Evolutionary conservation across 2,888 invertebrate genomes (phyloP), one percentile per base, ranked within the genome.

Genomic region (Acanthosepion lycidas): DNA sequence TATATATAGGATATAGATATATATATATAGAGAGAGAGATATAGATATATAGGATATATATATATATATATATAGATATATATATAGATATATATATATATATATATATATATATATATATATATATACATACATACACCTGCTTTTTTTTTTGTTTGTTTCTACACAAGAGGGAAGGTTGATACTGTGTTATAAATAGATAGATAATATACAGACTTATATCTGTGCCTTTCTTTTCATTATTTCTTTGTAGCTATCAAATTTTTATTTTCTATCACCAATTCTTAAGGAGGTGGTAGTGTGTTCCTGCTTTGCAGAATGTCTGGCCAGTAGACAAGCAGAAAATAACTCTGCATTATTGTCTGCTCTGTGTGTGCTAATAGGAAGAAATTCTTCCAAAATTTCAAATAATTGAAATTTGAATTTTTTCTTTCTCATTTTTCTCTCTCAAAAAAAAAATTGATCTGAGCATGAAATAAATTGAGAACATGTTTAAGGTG

Each of bases 301-400:
- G 8, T 78, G n/a, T 18, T n/a, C 78, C 78, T n/a, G 78, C 78
- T 15, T 78, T 78, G 78, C 78, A 12, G 78, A 78, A 78, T 78
- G 78, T 78, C 78, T 78, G 78, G n/a, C 78, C 33, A 12, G 78
- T 78, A 78, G 78, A 78, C 78, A 78, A 15, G 78, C 78, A 78
- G 78, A 78, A 78, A 78, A 78, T 33, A 78, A 78, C n/a, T 78
- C 78, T n/a, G 15, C 33, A n/a, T 78, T 78, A 78, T 78, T 78
- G 33, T 78, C 78, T n/a, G 78, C 78, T n/a, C n/a, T 78, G n/a
- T 78, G n/a, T 78, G 78, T 78, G 78, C 78, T 78, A 78, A 78
- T 78, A n/a, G 78, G n/a, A 78, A 78, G 78, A 78, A n/a, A 78
- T 78, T 78, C 78, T 78, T 78, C 78, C 78, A 78, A 78, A 78